Conservation (phyloP, 2,113 vertebrate genomes). For the Chaenogobius annularis region DNA sequence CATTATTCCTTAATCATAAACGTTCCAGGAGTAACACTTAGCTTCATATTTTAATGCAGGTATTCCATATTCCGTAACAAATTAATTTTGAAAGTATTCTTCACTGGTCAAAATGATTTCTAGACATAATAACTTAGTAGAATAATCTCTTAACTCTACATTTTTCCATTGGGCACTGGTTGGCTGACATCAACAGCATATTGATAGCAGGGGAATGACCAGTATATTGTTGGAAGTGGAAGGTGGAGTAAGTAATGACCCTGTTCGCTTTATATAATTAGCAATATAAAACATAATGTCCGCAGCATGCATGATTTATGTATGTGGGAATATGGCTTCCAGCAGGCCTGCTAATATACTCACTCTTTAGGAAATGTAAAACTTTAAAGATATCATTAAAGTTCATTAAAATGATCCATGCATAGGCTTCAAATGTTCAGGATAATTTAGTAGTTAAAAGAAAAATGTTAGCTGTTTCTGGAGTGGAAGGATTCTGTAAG, state of each 20-base stretch:
- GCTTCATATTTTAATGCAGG: too few relatives aligned
- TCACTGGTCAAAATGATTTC: too few relatives aligned
- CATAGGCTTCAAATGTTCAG: not conserved
- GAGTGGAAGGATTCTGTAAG: conserved; percentile 4
- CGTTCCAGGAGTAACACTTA: too few relatives aligned
- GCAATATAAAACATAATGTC: conserved; percentile 11
- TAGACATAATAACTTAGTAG: too few relatives aligned
- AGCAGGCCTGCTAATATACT: conserved; percentile 4
- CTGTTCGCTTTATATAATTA: conserved; percentile 2
- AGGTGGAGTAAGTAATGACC: conserved; percentile 5
- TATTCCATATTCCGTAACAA: too few relatives aligned
- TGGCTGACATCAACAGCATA: conserved; percentile 1
- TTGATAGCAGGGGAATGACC: conserved; percentile 1
- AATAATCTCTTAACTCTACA: not conserved
- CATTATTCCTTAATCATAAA: too few relatives aligned
- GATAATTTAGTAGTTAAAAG: not conserved
- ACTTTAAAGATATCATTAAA: conserved; percentile 13
- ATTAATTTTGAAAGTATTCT: too few relatives aligned
- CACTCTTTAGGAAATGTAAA: conserved; percentile 15
- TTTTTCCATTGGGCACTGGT: not conserved
- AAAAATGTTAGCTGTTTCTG: conserved; percentile 7
- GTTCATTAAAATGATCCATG: conserved; percentile 13
- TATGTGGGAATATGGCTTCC: conserved; percentile 2
- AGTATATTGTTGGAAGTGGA: conserved; percentile 11
- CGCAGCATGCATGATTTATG: conserved; percentile 3